A percentile compares a stretch with the other conserved stretches of the same genome.
These are phyloP conservation scores for Lanius collurio DNA, from an alignment of 2,113 vertebrate genomes.

Conservation along the genomic window DNA sequence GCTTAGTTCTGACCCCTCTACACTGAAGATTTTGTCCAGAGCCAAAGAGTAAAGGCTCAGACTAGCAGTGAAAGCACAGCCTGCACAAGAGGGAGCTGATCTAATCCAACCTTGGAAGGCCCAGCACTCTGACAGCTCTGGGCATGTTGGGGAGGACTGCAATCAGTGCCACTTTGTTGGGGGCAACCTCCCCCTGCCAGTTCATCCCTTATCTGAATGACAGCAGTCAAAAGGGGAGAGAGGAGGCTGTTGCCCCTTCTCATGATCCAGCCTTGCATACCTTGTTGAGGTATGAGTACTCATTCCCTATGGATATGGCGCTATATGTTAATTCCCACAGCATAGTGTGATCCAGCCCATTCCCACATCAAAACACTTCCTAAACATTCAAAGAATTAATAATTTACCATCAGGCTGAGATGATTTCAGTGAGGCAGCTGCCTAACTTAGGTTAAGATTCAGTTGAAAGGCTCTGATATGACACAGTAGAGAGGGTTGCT, in stretches of 20 bases:
- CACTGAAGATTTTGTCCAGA: conserved; percentile 8
- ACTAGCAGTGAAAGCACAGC: not conserved
- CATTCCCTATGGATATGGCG: not conserved
- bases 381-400: not conserved
- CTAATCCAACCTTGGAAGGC: rapidly evolving
- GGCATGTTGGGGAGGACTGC: not conserved
- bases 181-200: not conserved
- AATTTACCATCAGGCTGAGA: not conserved
- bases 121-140: not conserved
- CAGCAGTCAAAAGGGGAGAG: not conserved
- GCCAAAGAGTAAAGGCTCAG: not conserved
- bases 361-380: not conserved
- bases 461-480: not conserved
- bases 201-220: not conserved
- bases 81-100: rapidly evolving
- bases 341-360: not conserved
- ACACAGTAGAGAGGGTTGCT: not conserved
- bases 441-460: not conserved
- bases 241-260: not conserved
- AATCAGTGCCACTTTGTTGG: not conserved
- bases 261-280: not conserved
- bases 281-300: not conserved
- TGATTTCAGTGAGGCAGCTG: not conserved
- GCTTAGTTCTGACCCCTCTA: conserved; percentile 25
- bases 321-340: not conserved